phyloP scores from a whole-genome alignment of 2,113 vertebrate species.

The Thunnus maccoyii region DNA sequence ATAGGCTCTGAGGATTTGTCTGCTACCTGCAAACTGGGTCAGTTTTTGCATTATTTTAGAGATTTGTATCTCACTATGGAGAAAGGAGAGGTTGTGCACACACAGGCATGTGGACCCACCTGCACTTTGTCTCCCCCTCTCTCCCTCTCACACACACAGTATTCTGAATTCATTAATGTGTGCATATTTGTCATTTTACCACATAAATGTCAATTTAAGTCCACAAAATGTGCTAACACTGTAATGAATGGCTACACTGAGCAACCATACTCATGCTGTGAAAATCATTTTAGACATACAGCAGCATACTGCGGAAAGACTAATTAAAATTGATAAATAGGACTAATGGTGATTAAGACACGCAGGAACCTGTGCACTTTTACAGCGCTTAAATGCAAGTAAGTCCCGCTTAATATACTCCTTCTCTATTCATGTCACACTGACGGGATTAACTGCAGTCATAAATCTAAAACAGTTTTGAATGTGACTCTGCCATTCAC shows the following conservation, averaged over 20 bases:
- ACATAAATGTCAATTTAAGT: slow-evolving; percentile 68
- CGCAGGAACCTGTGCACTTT: slow-evolving; percentile 53
- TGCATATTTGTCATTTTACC: slow-evolving; percentile 66
- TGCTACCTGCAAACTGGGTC: slow-evolving; percentile 86
- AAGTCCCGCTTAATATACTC: slow-evolving; percentile 65
- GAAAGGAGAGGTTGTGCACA: slow-evolving; percentile 67
- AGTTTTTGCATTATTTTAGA: slow-evolving; percentile 86
- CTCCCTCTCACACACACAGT: slow-evolving; percentile 26
- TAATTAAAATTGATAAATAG: slow-evolving; percentile 79
- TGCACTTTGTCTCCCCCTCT: slow-evolving; percentile 58
- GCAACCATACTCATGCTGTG: slow-evolving; percentile 45
- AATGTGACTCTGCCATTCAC: slow-evolving; percentile 58
- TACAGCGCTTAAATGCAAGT: slow-evolving; percentile 58
- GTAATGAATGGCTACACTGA: slow-evolving; percentile 52
- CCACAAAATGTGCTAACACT: slow-evolving; percentile 54
- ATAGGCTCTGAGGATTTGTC: slow-evolving; percentile 79
- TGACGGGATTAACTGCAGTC: slow-evolving; percentile 67
- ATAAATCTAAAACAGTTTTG: slow-evolving; percentile 69
- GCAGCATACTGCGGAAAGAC: slow-evolving; percentile 50
- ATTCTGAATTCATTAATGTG: slow-evolving; percentile 60
- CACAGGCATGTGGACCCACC: slow-evolving; percentile 65
- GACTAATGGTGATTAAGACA: slow-evolving; percentile 68
- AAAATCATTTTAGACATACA: slow-evolving; percentile 54
- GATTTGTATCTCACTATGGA: slow-evolving; percentile 74
- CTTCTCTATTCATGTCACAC: slow-evolving; percentile 62